Evolutionary conservation across 2,797 vertebrate genomes (phyloP), one percentile per base, ranked within the genome.

Genomic region (Sebastolobus alascanus): DNA sequence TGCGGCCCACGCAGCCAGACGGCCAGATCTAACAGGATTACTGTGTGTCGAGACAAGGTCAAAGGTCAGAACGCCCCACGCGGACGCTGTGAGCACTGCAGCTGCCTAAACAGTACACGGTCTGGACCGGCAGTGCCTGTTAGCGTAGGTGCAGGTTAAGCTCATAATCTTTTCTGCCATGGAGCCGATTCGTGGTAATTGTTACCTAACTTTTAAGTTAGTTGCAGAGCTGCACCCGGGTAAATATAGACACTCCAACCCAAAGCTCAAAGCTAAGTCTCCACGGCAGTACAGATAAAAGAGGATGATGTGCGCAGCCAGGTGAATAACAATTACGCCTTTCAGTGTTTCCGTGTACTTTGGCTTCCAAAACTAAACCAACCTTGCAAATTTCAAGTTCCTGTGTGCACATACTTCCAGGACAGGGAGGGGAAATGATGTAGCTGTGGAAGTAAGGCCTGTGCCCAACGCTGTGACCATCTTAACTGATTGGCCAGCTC

Each of bases 181-280:
- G 77, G 84, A 84, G 82, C 67, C 2, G 50, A 63, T 92, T 91
- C 79, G 65, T 72, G 77, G 86, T 91, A 93, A 93, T 83, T 91
- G 90, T 94, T 94, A 95, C 90, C 88, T 94, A 94, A 95, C 90
- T 76, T 89, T 92, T 38, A 74, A 87, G 84, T 87, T 85, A 91
- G 84, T 80, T 86, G 79, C 31, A 64, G 86, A 82, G 79, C 72
- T 68, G 79, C 77, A 73, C 70, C 59, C 67, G 55, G 78, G 82
- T 93, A 93, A 93, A 94, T 92, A 92, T 90, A 93, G 91, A 84
- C 63, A 10, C 37, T 70, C 66, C 68, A 74, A 55, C 52, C 56
- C 71, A 74, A 72, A 75, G 83, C 59, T 85, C 33, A 67, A 25
- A 73, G 67, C 67, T 54, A n/a, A 78, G 55, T 20, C 69, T 63